phyloP scores from a whole-genome alignment of 2,797 vertebrate species.

The Eospalax fontanierii region DNA sequence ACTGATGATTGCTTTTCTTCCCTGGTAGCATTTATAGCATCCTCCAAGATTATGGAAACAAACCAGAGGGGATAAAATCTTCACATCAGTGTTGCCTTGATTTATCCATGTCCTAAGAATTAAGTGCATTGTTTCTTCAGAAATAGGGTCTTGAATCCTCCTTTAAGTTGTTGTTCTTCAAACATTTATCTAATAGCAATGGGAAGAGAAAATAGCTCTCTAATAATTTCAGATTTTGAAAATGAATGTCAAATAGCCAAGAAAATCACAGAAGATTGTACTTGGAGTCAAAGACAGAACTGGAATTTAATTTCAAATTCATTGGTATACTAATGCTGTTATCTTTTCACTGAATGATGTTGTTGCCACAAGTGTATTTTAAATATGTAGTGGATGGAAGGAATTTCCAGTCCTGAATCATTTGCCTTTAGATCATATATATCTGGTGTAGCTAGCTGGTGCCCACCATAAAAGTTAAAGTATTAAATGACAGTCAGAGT shows the following conservation, averaged over 20 bases:
- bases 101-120: neutral
- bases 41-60: neutral
- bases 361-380: neutral
- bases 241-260: neutral
- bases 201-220: too few species aligned
- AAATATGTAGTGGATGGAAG: neutral
- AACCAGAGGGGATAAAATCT: neutral
- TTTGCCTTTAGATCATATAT: neutral
- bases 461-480: neutral
- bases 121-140: neutral
- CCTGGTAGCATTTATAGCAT: neutral
- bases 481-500: neutral
- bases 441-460: neutral
- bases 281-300: neutral
- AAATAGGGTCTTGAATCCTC: neutral
- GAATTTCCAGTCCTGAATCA: neutral
- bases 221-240: neutral
- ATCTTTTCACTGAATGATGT: conserved; percentile 2
- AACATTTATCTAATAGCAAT: neutral
- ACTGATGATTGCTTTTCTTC: too few species aligned
- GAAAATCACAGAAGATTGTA: neutral
- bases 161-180: neutral
- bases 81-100: neutral
- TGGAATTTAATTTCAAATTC: neutral
- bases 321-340: neutral